phyloP scores from a whole-genome alignment of 2,113 vertebrate genomes.

The Pangasianodon gigas region DNA sequence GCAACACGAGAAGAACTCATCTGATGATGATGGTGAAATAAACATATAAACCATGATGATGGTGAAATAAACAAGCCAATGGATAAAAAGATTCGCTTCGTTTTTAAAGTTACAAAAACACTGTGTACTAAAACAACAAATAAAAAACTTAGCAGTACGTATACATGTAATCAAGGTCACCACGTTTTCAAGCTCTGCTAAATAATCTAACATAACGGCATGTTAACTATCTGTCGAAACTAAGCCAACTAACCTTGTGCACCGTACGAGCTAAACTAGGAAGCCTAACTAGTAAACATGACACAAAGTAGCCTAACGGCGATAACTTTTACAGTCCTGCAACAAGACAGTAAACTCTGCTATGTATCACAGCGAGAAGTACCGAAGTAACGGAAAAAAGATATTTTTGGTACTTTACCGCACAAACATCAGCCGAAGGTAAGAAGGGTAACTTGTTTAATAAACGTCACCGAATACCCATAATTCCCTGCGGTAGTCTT shows the following conservation, averaged over 20 bases:
- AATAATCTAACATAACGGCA: background rate
- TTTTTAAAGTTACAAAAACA: background rate
- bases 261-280: background rate
- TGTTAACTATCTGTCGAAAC: background rate
- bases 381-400: background rate
- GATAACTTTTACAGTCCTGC: background rate
- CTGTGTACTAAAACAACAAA: background rate
- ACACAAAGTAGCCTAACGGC: background rate
- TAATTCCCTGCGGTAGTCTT: constrained; percentile 36
- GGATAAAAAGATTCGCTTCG: background rate
- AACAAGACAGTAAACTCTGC: background rate
- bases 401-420: background rate
- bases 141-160: no score
- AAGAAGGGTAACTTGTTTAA: background rate
- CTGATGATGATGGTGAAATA: background rate
- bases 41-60: background rate
- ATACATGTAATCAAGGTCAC: background rate
- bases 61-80: background rate
- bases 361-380: background rate
- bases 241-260: background rate
- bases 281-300: background rate
- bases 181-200: background rate
- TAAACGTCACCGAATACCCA: constrained; percentile 45
- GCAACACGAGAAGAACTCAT: background rate
- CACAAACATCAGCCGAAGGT: background rate